Conservation (phyloP, 1,140 invertebrate species). For the Brachionus asplanchnoidis region DNA sequence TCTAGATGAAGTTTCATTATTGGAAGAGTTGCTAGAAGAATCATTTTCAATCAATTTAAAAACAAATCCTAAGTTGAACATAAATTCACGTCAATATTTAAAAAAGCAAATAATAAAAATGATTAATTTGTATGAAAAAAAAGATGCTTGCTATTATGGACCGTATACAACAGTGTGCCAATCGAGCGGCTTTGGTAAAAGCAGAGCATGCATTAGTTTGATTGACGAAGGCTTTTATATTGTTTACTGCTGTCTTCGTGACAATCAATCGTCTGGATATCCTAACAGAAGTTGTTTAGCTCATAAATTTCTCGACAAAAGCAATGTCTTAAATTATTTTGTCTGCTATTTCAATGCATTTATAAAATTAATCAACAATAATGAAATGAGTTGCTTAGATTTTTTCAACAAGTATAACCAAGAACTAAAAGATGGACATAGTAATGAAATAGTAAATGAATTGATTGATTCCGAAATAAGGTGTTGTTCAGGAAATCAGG, state of each 20-base stretch:
- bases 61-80: neutral
- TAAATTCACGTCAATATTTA: neutral
- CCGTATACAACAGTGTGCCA: neutral
- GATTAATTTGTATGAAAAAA: neutral
- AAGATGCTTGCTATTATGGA: neutral
- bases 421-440: neutral
- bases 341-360: neutral
- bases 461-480: neutral
- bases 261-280: neutral
- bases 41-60: neutral
- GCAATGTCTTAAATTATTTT: neutral
- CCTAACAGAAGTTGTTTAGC: neutral
- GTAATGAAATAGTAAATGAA: neutral
- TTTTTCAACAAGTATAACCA: neutral
- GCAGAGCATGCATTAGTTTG: neutral
- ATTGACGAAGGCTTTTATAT: neutral
- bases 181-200: constrained; percentile 25
- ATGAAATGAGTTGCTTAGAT: neutral
- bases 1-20: neutral
- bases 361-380: neutral
- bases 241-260: neutral
- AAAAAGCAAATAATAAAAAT: neutral
- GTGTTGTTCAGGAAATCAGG: neutral
- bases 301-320: neutral
- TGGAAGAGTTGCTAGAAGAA: neutral